Conservation (phyloP, 2,888 invertebrate species). For the Dynastes hyllus region DNA sequence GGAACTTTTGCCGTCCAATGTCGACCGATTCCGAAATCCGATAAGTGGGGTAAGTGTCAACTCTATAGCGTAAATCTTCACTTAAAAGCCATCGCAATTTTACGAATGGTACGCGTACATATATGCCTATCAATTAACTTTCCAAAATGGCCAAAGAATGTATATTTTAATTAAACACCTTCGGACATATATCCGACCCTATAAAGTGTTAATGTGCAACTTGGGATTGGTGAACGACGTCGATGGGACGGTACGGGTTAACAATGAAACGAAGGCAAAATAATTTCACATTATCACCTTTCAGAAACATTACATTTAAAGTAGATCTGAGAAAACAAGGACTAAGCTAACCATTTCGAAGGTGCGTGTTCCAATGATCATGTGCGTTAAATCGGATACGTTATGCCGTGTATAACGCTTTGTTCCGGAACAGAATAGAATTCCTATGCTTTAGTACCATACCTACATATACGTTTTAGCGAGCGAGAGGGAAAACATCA, state of each 20-base stretch:
- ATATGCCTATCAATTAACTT: too few species aligned
- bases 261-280: not conserved
- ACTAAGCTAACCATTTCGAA: constrained; percentile 23
- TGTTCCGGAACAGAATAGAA: constrained; percentile 31
- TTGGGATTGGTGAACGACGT: not conserved
- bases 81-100: too few species aligned
- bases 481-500: constrained; percentile 11
- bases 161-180: too few species aligned
- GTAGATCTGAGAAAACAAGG: constrained; percentile 28
- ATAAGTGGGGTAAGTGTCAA: too few species aligned
- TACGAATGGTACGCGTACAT: too few species aligned
- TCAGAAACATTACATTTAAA: constrained; percentile 14
- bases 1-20: too few species aligned
- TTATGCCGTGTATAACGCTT: constrained; percentile 9
- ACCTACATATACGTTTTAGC: not conserved
- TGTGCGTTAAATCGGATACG: constrained; percentile 41
- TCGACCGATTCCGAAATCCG: too few species aligned
- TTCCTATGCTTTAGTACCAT: constrained; percentile 22
- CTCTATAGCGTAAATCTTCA: too few species aligned
- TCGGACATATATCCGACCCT: too few species aligned
- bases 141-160: too few species aligned
- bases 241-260: not conserved
- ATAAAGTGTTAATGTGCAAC: too few species aligned
- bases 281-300: constrained; percentile 1
- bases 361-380: not conserved